These are phyloP conservation scores for Diadema setosum DNA, from an alignment of 35 echinoderm and acorn worm species.

Conservation along the genomic window DNA sequence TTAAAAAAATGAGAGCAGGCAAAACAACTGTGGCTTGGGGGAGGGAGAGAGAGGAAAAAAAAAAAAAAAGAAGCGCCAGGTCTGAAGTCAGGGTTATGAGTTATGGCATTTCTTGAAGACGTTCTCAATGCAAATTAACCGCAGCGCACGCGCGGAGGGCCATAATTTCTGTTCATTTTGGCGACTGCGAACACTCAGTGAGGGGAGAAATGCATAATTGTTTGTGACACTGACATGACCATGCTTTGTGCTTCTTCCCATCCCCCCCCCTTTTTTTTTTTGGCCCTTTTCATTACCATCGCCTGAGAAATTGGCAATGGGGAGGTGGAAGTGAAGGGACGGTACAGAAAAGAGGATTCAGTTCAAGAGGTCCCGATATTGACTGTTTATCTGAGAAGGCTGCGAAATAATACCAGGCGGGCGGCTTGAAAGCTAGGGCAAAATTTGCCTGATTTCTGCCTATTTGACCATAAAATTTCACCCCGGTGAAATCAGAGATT, in stretches of 20 bases:
- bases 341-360: no score
- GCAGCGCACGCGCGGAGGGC: background rate
- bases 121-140: slow-evolving; percentile 23
- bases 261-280: background rate
- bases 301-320: background rate
- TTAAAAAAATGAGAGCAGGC: background rate
- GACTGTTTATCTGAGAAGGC: background rate
- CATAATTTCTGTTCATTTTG: slow-evolving; percentile 7
- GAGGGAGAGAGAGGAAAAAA: no score
- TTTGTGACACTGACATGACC: background rate
- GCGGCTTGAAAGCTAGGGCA: background rate
- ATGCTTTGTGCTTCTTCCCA: background rate
- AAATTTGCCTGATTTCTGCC: no score
- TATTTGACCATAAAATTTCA: no score
- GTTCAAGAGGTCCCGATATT: no score
- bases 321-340: no score
- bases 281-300: background rate
- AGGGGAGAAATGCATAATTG: slow-evolving; percentile 16
- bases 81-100: slow-evolving; percentile 3
- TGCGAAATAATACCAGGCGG: background rate
- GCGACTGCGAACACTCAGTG: background rate
- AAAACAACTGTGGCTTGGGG: slow-evolving; percentile 3
- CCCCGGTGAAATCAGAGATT: no score
- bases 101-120: slow-evolving; percentile 32
- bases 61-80: no score